These are phyloP conservation scores for Chrysodeixis includens DNA, from an alignment of 2,888 invertebrate species.

Conservation along the genomic window DNA sequence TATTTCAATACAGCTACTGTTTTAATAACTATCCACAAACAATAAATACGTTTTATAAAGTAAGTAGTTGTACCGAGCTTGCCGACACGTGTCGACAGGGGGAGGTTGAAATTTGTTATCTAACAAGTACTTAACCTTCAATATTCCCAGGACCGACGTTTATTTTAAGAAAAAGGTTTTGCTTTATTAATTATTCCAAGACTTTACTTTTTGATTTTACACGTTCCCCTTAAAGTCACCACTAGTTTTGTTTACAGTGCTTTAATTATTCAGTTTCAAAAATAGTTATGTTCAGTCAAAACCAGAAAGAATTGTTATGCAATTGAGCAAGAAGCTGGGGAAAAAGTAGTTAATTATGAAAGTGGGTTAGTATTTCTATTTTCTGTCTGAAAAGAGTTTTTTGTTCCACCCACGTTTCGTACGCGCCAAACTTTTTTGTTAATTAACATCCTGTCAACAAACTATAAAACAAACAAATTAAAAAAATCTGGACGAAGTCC, in stretches of 20 bases:
- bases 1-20: too few relatives aligned
- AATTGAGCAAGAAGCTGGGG: too few relatives aligned
- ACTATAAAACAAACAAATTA: background rate
- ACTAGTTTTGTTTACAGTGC: too few relatives aligned
- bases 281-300: too few relatives aligned
- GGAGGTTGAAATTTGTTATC: conserved; percentile 22
- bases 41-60: too few relatives aligned
- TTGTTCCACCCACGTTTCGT: background rate
- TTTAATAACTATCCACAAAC: too few relatives aligned
- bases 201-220: background rate
- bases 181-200: background rate
- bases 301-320: too few relatives aligned
- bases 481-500: background rate
- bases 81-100: conserved; percentile 9
- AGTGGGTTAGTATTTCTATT: background rate
- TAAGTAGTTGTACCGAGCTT: conserved; percentile 3
- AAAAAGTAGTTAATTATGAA: background rate
- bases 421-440: background rate
- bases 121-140: conserved; percentile 2
- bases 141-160: background rate
- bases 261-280: too few relatives aligned
- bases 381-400: background rate
- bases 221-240: too few relatives aligned
- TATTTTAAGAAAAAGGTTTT: background rate
- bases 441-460: background rate